A percentile compares a stretch with the other conserved stretches of the same genome.
Conservation (phyloP, 2,113 vertebrate genomes). For the Crotalus viridis region DNA sequence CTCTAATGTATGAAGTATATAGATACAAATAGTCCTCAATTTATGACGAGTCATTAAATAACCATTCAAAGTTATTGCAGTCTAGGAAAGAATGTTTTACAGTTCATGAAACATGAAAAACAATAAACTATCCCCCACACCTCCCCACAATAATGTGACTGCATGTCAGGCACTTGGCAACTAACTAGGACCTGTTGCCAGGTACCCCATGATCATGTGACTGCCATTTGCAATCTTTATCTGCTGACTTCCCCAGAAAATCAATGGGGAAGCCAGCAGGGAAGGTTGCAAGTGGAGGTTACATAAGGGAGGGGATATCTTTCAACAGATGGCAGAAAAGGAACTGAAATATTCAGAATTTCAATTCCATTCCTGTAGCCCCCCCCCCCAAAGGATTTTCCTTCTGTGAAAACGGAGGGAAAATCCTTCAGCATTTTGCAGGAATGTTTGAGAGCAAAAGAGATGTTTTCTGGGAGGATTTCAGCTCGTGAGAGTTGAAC, state of each 20-base stretch:
- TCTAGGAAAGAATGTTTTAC: neutral
- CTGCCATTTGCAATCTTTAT: neutral
- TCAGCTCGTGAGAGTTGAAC: neutral
- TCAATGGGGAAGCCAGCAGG: neutral
- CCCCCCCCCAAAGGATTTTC: neutral
- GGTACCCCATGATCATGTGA: neutral
- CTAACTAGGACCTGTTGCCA: neutral
- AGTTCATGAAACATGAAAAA: neutral
- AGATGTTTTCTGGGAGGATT: neutral
- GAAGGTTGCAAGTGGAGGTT: neutral
- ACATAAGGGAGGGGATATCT: neutral
- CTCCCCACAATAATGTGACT: too few relatives aligned
- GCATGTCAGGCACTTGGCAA: too few relatives aligned
- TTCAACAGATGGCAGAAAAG: neutral
- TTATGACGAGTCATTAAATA: neutral
- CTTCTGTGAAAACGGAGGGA: neutral
- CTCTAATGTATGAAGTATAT: neutral
- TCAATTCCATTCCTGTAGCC: neutral
- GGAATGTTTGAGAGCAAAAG: neutral
- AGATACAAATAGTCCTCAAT: neutral
- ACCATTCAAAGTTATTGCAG: neutral
- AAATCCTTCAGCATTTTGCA: neutral
- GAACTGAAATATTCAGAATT: neutral
- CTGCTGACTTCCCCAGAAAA: neutral
- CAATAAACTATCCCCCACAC: neutral